These are phyloP conservation scores for Pseudochaenichthys georgianus DNA, from an alignment of 2,797 vertebrate genomes.

Conservation along the genomic window DNA sequence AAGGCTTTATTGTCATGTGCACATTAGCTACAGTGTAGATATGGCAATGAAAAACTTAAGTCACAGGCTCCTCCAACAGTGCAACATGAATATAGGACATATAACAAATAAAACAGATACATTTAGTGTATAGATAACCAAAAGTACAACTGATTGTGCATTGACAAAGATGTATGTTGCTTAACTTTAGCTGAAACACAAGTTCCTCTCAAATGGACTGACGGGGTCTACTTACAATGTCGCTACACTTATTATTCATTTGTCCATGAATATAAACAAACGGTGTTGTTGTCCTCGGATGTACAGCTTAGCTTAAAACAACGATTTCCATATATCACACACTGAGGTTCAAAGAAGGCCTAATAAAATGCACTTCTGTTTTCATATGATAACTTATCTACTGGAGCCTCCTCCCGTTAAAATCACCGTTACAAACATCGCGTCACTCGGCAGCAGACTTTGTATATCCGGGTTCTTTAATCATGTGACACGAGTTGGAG, in stretches of 20 bases:
- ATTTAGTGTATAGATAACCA: no score
- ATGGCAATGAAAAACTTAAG: no score
- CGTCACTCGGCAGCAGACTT: conserved; percentile 33
- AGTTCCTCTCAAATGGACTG: neutral
- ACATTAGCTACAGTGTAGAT: no score
- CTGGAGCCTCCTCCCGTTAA: conserved; percentile 32
- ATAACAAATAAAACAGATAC: no score
- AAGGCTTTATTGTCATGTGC: no score
- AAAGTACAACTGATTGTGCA: neutral
- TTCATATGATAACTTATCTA: neutral
- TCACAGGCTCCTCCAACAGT: no score
- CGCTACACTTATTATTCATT: conserved; percentile 76
- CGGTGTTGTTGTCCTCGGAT: neutral
- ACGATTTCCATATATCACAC: neutral
- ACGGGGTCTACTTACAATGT: conserved; percentile 75
- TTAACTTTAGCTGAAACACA: neutral
- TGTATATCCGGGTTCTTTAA: conserved; percentile 74
- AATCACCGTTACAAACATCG: conserved; percentile 2
- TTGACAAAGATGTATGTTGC: neutral
- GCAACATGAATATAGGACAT: no score
- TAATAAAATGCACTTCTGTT: neutral
- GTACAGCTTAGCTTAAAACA: neutral
- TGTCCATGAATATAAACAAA: conserved; percentile 79
- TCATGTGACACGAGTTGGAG: conserved; percentile 65
- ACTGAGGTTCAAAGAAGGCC: rapidly evolving